Base-by-base conservation (phyloP, 2,888 invertebrate genomes). In the Macrosiphum euphorbiae region DNA sequence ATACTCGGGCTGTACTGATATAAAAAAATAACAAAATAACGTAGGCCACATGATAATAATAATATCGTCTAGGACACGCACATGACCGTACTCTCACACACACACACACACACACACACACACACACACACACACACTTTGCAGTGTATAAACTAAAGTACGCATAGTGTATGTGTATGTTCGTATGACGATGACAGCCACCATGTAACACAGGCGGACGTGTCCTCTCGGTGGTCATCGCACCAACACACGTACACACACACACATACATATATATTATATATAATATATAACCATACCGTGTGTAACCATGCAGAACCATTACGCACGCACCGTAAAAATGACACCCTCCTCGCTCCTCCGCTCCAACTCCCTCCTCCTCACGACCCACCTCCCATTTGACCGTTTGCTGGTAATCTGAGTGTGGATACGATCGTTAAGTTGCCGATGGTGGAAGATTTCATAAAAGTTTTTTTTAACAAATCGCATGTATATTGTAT, bases 311-410 rank as follows among this genome's bases (percentile, higher is more conserved):
- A 90, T 94, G 93, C 94, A 67, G 61, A 90, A 94, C 94, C 94
- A 90, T 94, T 94, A 90, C 86, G 94, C 94, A 85, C 67, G 86
- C 61, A 94, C 94, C 94, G 94, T 94, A 94, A 94, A 94, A 94
- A 94, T 90, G 94, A 94, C 88, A 92, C 50, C 94, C 94, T 50
- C 41, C 26, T 88, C 28, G 4, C 8, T 52, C 35, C 35, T 35
- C 78, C 35, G 8, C 35, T 78, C 35, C 8, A 78, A 78, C 61
- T n/a, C 13, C 52, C 35, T n/a, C 5, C 90, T n/a, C 20, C 8
- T 8, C 35, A 26, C 8, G 35, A 67, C 78, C 78, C 20, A 2
- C 20, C 13, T 28, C 61, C 58, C 47, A 1, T 61, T 28, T 55
- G 50, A 52, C 50, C 55, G 13, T 35, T 20, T 0, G 7, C 28